A percentile compares a stretch with the other conserved stretches of the same genome.
These are phyloP conservation scores for Tinamus guttatus DNA, from an alignment of 2,113 vertebrate genomes.

Conservation along the genomic window DNA sequence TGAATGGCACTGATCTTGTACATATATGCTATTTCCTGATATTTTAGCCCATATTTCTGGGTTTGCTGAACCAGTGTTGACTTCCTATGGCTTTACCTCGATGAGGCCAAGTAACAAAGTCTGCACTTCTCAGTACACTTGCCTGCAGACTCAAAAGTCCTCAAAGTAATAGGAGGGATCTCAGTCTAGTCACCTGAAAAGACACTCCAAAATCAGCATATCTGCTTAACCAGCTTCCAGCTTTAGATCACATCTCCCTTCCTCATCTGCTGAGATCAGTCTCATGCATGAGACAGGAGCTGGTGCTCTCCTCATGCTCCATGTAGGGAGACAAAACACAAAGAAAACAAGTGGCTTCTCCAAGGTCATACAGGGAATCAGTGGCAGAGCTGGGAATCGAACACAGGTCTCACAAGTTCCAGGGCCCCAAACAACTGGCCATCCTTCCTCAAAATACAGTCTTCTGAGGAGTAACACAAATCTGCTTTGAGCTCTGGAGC, in stretches of 20 bases:
- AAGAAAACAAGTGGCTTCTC: neutral
- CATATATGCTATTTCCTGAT: neutral
- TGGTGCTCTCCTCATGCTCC: rapidly evolving
- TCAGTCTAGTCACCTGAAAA: neutral
- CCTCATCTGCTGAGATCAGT: neutral
- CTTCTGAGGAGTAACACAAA: neutral
- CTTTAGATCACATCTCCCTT: neutral
- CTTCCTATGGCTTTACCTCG: neutral
- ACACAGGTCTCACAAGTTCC: neutral
- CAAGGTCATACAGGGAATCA: neutral
- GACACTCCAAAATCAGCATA: neutral
- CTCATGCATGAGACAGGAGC: neutral
- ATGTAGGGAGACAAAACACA: neutral
- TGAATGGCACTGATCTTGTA: neutral
- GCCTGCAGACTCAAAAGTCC: neutral
- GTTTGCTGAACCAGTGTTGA: neutral
- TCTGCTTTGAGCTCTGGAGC: neutral
- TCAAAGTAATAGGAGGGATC: neutral
- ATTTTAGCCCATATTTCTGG: neutral
- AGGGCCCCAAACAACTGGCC: neutral
- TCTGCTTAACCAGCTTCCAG: neutral
- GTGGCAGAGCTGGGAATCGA: neutral
- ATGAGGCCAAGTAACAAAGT: neutral
- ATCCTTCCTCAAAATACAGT: neutral
- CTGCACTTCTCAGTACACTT: neutral